phyloP scores from a whole-genome alignment of 2,888 invertebrate species.

The Eugnorisma glareosa region DNA sequence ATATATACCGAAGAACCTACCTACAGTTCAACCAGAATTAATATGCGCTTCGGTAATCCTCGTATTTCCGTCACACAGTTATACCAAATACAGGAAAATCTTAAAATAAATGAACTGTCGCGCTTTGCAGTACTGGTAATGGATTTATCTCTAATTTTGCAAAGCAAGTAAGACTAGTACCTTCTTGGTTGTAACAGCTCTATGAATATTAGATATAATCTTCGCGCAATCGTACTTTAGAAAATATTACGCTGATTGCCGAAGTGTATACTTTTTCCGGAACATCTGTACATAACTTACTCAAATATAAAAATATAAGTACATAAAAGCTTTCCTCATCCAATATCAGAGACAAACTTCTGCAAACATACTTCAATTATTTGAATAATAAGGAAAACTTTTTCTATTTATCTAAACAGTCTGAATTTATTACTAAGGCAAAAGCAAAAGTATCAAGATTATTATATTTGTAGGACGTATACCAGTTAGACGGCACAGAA shows the following conservation, averaged over 20 bases:
- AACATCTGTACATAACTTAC: background rate
- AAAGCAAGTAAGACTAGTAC: background rate
- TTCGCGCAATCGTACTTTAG: background rate
- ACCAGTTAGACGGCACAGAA: background rate
- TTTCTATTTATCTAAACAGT: conserved; percentile 35
- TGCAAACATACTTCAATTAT: conserved; percentile 33
- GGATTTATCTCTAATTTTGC: background rate
- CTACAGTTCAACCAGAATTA: background rate
- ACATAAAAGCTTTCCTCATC: background rate
- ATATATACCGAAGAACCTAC: background rate
- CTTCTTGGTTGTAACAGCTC: background rate
- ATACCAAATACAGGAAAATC: background rate
- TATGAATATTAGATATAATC: background rate
- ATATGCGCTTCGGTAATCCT: background rate
- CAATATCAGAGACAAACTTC: conserved; percentile 22
- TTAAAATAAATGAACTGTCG: background rate
- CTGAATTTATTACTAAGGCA: conserved; percentile 38
- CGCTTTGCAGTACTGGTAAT: background rate
- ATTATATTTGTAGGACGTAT: conserved; percentile 24
- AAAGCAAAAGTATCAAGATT: conserved; percentile 33
- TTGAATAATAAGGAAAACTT: conserved; percentile 54
- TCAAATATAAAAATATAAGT: background rate
- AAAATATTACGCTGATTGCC: background rate
- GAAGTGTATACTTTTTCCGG: background rate
- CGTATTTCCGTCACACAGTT: background rate